Evolutionary conservation across 1,140 invertebrate genomes (phyloP), one percentile per base, ranked within the genome.

Genomic region (Steinernema khuongi): DNA sequence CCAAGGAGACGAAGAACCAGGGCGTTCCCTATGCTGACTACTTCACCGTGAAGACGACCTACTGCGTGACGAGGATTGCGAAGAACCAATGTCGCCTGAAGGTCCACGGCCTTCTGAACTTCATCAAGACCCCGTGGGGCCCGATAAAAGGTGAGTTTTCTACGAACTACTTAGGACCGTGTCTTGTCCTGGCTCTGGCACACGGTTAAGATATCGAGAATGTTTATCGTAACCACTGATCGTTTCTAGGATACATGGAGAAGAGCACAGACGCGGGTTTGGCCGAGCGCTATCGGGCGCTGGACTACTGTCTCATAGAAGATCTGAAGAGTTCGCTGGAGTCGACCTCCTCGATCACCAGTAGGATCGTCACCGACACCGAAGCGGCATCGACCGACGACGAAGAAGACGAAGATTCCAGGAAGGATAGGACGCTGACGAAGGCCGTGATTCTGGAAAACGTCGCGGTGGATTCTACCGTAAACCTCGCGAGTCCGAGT

Each of bases 241-340:
- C 36, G 36, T 41, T 60, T 60, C 50, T n/a, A 60, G 50, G 50
- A 7, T 60, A 60, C 50, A 60, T 60, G 50, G 50, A 60, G 22
- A 60, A 60, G 50, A 60, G 50, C 50, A 60, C 50, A 2, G 50
- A 60, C 50, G 50, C 50, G 4, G 50, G 50, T 2, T 60, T 60
- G 22, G 50, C 50, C 50, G 50, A 60, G 50, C 50, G 50, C 50
- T 60, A 60, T 22, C 50, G 50, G 4, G 50, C 50, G 11, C 22
- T 60, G 2, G 50, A 60, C 50, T 60, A 60, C 50, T 60, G 50
- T 26, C 50, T 60, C 7, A 11, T 60, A 7, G 50, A 60, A 26
- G 50, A 60, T 26, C 11, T 60, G 14, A 60, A 60, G 22, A 60
- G 26, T 26, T 17, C 11, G 11, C 4, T 22, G 50, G 50, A 14